These are phyloP conservation scores for Trissolcus japonicus DNA, from an alignment of 2,888 invertebrate genomes.

Conservation along the genomic window DNA sequence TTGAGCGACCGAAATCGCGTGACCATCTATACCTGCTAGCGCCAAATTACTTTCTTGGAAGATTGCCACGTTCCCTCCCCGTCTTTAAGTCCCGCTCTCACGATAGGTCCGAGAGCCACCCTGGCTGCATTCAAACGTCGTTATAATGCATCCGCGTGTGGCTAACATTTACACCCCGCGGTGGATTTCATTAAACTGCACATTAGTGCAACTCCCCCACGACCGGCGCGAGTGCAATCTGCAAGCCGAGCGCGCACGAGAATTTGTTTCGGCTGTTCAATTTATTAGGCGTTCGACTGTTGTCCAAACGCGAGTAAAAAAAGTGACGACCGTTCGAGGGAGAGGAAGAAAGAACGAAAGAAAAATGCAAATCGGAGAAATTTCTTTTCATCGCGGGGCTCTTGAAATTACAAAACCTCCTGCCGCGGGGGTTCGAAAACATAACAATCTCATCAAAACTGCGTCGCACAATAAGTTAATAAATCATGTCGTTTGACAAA, in stretches of 20 bases:
- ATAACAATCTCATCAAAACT: too few species aligned
- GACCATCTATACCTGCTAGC: slow-evolving; percentile 68
- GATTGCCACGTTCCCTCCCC: slow-evolving; percentile 61
- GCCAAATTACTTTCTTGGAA: slow-evolving; percentile 70
- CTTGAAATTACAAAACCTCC: too few species aligned
- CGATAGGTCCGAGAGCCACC: slow-evolving; percentile 47
- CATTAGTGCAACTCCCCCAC: slow-evolving; percentile 9
- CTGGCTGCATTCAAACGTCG: slow-evolving; percentile 51
- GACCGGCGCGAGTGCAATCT: not conserved
- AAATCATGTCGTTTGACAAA: too few species aligned
- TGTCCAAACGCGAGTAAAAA: not conserved
- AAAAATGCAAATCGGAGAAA: not conserved
- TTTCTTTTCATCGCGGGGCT: too few species aligned
- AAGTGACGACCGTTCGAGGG: not conserved
- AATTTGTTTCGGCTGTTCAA: not conserved
- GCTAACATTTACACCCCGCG: slow-evolving; percentile 36
- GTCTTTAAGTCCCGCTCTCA: slow-evolving; percentile 56
- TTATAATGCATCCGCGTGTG: slow-evolving; percentile 29
- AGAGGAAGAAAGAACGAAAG: not conserved
- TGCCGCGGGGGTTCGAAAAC: too few species aligned
- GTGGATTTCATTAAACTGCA: slow-evolving; percentile 34
- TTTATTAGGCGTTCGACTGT: not conserved
- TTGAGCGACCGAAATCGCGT: slow-evolving; percentile 65
- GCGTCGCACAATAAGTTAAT: too few species aligned
- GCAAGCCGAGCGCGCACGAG: slow-evolving; percentile 8